These are phyloP conservation scores for Acanthococcus lagerstroemiae DNA, from an alignment of 2,888 invertebrate genomes.

Conservation along the genomic window DNA sequence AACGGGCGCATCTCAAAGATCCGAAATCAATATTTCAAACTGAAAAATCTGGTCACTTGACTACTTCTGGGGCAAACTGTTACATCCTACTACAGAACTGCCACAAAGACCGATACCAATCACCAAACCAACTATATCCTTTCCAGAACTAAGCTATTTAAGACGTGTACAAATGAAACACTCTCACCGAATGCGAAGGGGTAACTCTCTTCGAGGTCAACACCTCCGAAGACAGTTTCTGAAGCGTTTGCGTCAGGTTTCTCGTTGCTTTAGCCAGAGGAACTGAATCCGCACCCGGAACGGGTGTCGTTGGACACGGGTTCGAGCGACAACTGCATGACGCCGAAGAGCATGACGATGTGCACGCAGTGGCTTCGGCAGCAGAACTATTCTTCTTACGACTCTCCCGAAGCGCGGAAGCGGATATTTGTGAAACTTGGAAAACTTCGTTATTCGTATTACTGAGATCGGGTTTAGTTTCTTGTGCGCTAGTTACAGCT, in stretches of 20 bases:
- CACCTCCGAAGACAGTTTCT: slow-evolving; percentile 81
- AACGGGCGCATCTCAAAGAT: no score
- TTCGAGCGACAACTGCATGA: slow-evolving; percentile 32
- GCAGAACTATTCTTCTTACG: not conserved
- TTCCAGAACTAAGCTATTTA: no score
- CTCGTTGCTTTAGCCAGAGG: slow-evolving; percentile 81
- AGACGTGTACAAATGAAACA: no score
- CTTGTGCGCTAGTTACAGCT: not conserved
- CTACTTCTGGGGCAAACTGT: no score
- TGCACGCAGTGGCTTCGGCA: slow-evolving; percentile 1
- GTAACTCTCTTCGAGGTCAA: slow-evolving; percentile 48
- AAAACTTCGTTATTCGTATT: not conserved
- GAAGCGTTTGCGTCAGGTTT: slow-evolving; percentile 81
- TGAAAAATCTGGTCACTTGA: no score
- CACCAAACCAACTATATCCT: no score
- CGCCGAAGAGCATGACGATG: slow-evolving; percentile 24
- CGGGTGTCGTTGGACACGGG: not conserved
- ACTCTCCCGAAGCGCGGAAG: not conserved
- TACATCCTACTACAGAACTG: no score
- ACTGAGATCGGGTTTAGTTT: not conserved
- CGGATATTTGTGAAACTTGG: not conserved
- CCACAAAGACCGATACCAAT: no score
- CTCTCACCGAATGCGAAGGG: slow-evolving; percentile 13
- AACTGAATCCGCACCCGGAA: slow-evolving; percentile 48
- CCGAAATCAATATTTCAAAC: no score